Percentiles rank a stretch among this genome's conserved stretches.
Evolutionary conservation across 1,140 invertebrate genomes (phyloP).

Genomic region (Rhopalosiphum maidis): DNA sequence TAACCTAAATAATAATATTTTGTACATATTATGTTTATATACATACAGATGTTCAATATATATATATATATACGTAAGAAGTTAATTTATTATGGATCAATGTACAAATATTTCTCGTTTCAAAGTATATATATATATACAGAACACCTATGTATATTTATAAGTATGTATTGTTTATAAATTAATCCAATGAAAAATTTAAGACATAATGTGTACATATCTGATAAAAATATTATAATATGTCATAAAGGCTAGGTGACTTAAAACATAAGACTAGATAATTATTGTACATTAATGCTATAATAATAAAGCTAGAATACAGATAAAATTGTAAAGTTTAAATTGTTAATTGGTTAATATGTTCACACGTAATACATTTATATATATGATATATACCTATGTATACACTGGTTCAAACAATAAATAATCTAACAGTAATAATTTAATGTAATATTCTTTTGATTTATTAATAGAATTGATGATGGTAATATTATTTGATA

Average conservation of each 20-base stretch:
- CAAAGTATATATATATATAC: not conserved
- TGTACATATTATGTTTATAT: slow-evolving; percentile 28
- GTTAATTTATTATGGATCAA: not conserved
- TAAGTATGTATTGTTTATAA: slow-evolving; percentile 42
- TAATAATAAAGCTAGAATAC: slow-evolving; percentile 47
- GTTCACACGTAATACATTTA: slow-evolving; percentile 38
- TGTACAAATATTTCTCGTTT: slow-evolving; percentile 17
- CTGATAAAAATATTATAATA: slow-evolving; percentile 20
- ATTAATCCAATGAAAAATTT: slow-evolving; percentile 38
- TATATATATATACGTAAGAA: not conserved
- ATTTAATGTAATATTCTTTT: slow-evolving; percentile 45
- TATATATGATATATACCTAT: slow-evolving; percentile 15
- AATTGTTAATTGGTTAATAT: slow-evolving; percentile 46
- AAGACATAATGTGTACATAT: slow-evolving; percentile 32
- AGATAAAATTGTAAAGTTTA: not conserved
- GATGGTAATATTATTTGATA: slow-evolving; percentile 56
- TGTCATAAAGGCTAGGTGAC: slow-evolving; percentile 21
- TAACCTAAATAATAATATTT: slow-evolving; percentile 18
- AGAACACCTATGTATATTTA: not conserved
- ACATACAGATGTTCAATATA: slow-evolving; percentile 8
- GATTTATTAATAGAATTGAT: slow-evolving; percentile 46
- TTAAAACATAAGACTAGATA: slow-evolving; percentile 47
- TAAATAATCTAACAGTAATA: slow-evolving; percentile 55
- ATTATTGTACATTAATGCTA: slow-evolving; percentile 48
- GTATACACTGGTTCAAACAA: slow-evolving; percentile 45